Conservation (phyloP, 2,888 invertebrate species). For the Conistra vaccinii region DNA sequence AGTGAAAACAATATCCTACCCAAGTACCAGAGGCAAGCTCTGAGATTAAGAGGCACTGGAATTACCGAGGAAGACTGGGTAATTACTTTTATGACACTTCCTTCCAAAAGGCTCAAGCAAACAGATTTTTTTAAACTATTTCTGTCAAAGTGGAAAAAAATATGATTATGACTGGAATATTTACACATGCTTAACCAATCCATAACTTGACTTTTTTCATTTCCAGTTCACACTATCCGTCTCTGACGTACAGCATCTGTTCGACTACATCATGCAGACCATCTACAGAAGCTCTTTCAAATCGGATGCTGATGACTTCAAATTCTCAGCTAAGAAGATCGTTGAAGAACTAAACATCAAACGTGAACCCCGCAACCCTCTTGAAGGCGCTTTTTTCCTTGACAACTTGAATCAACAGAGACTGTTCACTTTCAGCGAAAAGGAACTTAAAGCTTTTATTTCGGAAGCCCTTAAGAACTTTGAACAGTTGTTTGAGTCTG, state of each 20-base stretch:
- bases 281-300: constrained; percentile 52
- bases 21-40: constrained; percentile 76
- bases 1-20: constrained; percentile 91
- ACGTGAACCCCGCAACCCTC: constrained; percentile 85
- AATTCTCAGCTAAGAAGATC: constrained; percentile 90
- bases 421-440: constrained; percentile 89
- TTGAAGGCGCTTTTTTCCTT: constrained; percentile 90
- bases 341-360: constrained; percentile 90
- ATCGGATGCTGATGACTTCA: constrained; percentile 73
- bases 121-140: not conserved
- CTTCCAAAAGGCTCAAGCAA: not conserved
- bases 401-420: constrained; percentile 84
- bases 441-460: constrained; percentile 87
- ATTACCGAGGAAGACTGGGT: constrained; percentile 79
- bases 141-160: not conserved
- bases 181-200: not conserved
- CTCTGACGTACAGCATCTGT: constrained; percentile 80
- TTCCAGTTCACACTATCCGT: constrained; percentile 79
- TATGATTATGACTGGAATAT: not conserved
- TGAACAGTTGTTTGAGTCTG: constrained; percentile 78
- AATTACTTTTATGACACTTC: constrained; percentile 40
- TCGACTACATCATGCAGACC: constrained; percentile 68
- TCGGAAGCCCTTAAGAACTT: constrained; percentile 76
- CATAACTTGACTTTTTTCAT: not conserved
- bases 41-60: constrained; percentile 75